phyloP scores from a whole-genome alignment of 2,113 vertebrate species.

The Erpornis zantholeuca region DNA sequence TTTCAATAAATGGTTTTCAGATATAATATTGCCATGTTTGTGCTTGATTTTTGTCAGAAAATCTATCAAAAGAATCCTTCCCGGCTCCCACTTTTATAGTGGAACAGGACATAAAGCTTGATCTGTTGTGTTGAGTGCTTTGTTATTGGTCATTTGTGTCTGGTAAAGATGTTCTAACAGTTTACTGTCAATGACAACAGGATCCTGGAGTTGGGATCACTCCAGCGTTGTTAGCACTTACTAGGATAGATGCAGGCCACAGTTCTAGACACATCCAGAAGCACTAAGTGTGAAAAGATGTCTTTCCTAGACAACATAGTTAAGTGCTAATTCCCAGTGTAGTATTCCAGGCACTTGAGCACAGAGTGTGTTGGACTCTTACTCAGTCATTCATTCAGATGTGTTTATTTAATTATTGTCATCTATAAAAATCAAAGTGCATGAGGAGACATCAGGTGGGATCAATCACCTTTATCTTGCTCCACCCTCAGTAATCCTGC shows the following conservation, averaged over 20 bases:
- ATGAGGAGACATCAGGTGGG: neutral
- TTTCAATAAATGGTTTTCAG: too few species aligned
- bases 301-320: neutral
- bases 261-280: neutral
- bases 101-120: neutral
- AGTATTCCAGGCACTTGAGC: neutral
- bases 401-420: neutral
- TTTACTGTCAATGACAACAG: neutral
- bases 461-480: slow-evolving; percentile 12
- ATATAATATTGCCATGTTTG: too few species aligned
- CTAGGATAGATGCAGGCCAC: neutral
- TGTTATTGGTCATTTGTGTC: neutral
- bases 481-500: slow-evolving; percentile 28
- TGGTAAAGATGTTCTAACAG: neutral
- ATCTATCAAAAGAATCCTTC: too few species aligned
- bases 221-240: neutral
- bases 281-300: neutral
- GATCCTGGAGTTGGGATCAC: neutral
- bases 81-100: too few species aligned
- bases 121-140: neutral
- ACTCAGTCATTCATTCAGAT: neutral
- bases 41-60: too few species aligned
- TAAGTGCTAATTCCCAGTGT: neutral
- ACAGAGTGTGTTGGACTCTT: neutral
- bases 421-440: neutral